Conservation (phyloP, 2,797 vertebrate species). For the Cyprinella venusta region DNA sequence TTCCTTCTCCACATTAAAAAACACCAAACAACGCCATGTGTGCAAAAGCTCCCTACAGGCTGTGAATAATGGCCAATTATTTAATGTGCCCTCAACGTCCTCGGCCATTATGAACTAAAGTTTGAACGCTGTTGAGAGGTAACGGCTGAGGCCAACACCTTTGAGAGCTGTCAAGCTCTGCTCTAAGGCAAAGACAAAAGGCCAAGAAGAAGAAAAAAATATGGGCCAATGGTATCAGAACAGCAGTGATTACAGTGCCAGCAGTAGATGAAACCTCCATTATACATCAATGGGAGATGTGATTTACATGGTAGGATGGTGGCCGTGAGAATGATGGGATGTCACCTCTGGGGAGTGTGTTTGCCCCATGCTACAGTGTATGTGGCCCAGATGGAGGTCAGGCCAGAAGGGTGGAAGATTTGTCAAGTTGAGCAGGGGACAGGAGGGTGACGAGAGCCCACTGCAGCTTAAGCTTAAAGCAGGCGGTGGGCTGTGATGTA, state of each 20-base stretch:
- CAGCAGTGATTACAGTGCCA: conserved; percentile 22
- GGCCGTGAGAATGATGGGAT: not conserved
- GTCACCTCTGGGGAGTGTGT: conserved; percentile 3
- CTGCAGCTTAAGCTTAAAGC: conserved; percentile 5
- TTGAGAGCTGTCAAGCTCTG: conserved; percentile 11
- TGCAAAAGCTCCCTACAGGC: conserved; percentile 23
- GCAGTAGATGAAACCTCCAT: conserved; percentile 27
- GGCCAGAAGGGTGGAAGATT: conserved; percentile 13
- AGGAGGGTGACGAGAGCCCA: conserved; percentile 8
- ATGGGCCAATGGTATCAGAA: not conserved
- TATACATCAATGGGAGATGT: conserved; percentile 19
- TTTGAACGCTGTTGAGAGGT: conserved; percentile 1
- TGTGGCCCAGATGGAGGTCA: conserved; percentile 13
- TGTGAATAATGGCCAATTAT: conserved; percentile 51
- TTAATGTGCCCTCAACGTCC: conserved; percentile 16
- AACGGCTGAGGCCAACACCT: conserved; percentile 39
- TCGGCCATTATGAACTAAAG: conserved; percentile 33
- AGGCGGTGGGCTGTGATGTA: conserved; percentile 5
- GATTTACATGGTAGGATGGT: conserved; percentile 24
- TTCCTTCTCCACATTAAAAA: conserved; percentile 49
- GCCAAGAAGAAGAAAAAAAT: conserved; percentile 5
- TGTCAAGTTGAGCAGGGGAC: not conserved
- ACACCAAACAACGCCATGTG: conserved; percentile 54
- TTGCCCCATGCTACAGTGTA: conserved; percentile 4
- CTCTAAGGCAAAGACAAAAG: conserved; percentile 21